Evolutionary conservation across 2,113 vertebrate species (phyloP), one percentile per base, ranked within the genome.

Genomic region (Salvelinus namaycush): DNA sequence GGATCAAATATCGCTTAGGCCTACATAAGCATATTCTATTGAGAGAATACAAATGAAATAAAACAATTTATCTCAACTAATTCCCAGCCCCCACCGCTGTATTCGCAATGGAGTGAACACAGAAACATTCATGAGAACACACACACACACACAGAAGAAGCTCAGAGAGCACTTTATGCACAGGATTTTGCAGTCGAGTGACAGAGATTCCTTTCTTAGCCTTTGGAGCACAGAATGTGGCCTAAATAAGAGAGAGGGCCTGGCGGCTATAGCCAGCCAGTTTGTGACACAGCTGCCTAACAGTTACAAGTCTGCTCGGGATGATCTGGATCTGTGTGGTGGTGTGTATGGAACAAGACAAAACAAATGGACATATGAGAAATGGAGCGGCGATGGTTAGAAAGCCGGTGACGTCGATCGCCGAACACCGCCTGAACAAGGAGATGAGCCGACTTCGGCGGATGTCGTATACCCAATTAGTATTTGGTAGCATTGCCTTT

Each of bases 241-340:
- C 90, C 91, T 88, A 89, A 90, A 90, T 91, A 89, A 90, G 87
- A 87, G 88, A 86, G 8, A 5, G 14, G 14, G 78, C 84, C 89
- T 90, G 22, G 71, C 77, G 74, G 89, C 39, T 11, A 9, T 44
- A 87, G 82, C 87, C 84, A 81, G 78, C 73, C 84, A 70, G 85
- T 87, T 89, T 83, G 90, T 86, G 78, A 79, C 87, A 88, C 90
- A 91, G 87, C 90, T 90, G 90, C 88, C 88, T 87, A 70, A 44
- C 84, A 82, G 81, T 67, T 18, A 16, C 51, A 14, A 18, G 13
- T 54, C 13, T 54, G 3, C 5, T 54, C 16, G 4, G 51, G 51
- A 29, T 81, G 86, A 82, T 81, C 86, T 87, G 84, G 87, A 86
- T 86, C 87, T 78, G 78, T n/a, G n/a, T n/a, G n/a, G n/a, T n/a